Evolutionary conservation across 2,113 vertebrate species (phyloP), one percentile per base, ranked within the genome.

Genomic region (Centrocercus urophasianus): DNA sequence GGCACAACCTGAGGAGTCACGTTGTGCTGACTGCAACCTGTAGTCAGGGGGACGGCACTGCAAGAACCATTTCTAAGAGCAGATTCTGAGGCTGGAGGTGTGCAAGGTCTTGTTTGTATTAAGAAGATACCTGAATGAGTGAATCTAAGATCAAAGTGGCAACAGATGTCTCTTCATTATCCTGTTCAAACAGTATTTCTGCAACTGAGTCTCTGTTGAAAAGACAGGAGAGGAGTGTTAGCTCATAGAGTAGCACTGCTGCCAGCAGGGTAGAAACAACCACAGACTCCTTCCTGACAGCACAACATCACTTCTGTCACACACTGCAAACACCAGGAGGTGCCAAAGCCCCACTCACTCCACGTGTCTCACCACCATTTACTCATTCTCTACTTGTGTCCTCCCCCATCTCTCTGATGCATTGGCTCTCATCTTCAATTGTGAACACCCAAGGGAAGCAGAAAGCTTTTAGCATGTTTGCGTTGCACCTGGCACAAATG

Each of bases 101-200:
- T 42, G 32, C 38, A 32, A 52, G 10, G 3, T 76, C 57, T 48
- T 38, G 24, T 59, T 86, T 72, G 7, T 45, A 43, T 32, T 7
- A 75, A 14, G 82, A 88, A 69, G 69, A 60, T 98, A 99, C 99
- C 99, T 99, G 99, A 65, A 99, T 97, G 34, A 99, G 98, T 12
- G 99, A 97, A 88, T 99, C 99, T 15, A 99, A 93, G 84, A 99
- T 98, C 94, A 99, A 98, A 32, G 99, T 98, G 88, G 99, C 99
- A 77, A 99, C 98, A 18, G 99, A 99, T 87, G 99, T 99, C 97
- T 99, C 99, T 87, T 99, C 99, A 20, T 99, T 99, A 96, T 99
- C 99, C 97, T 99, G 99, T 63, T 99, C 99, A 97, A 99, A 99
- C 66, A 99, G 96, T 66, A 99, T 98, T 97, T 99, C 99, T 19